These are phyloP conservation scores for Dendrocincla tyrannina DNA, from an alignment of 2,797 vertebrate species.

Conservation along the genomic window DNA sequence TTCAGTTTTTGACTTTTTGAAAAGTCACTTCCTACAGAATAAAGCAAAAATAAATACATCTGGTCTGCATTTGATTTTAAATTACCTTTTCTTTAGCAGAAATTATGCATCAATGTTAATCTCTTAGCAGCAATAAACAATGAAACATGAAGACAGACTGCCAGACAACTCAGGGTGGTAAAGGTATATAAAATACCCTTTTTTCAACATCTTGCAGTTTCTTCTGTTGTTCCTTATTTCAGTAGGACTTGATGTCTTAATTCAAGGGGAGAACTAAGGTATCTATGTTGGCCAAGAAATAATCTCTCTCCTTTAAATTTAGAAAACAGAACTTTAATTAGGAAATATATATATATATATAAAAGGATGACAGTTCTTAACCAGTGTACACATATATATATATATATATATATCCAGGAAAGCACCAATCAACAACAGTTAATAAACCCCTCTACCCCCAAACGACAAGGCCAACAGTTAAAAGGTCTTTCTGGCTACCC, in stretches of 20 bases:
- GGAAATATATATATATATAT: too few species aligned
- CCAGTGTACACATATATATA: too few species aligned
- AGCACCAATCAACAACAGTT: too few species aligned
- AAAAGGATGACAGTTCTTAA: too few species aligned
- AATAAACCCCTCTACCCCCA: too few species aligned
- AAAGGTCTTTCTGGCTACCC: too few species aligned
- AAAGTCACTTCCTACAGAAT: not conserved
- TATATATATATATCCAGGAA: too few species aligned
- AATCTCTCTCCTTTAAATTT: too few species aligned
- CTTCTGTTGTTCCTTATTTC: not conserved
- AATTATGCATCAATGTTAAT: not conserved
- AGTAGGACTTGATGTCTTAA: not conserved
- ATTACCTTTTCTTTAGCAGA: not conserved
- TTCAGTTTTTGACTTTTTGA: not conserved
- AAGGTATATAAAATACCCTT: not conserved
- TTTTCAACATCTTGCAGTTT: not conserved
- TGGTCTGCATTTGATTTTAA: not conserved
- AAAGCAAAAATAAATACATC: conserved; percentile 1
- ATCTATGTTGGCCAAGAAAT: too few species aligned
- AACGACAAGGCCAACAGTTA: too few species aligned
- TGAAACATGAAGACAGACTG: not conserved
- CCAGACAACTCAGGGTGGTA: not conserved
- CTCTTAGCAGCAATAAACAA: not conserved
- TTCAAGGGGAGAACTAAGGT: too few species aligned
- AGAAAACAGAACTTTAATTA: too few species aligned